Base-by-base conservation (phyloP, 2,888 invertebrate species). In the Calephelis perditalis region DNA sequence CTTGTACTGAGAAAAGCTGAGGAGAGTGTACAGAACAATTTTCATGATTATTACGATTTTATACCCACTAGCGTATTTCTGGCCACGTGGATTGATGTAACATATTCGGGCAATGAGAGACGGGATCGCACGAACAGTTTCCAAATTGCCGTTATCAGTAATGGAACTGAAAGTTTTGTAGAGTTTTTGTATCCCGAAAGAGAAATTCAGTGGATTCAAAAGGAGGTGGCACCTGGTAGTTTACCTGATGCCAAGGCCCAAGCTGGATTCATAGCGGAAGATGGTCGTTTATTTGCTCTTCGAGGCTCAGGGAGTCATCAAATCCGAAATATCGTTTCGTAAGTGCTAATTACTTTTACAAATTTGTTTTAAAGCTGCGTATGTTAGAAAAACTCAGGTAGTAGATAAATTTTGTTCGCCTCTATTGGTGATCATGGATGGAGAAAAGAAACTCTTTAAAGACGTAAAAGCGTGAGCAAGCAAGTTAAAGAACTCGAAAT, bases 291-390 rank as follows among this genome's bases (percentile, higher is more conserved):
- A 61, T 94, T 93, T 73, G 92, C 93, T 3, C 89, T 99, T 26
- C 94, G 95, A 63, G 97, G 97, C 60, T 98, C 98, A 11, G 99
- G 98, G 54, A 96, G 96, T n/a, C 96, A 97, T 78, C 96, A 96
- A 83, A 94, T 96, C 67, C 91, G 93, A 70, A 94, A 95, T 78
- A 91, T 97, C 66, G 93, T 95, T 83, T 95, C 93, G 97, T 97
- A 91, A 86, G 83, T 80, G 65, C 54, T 36, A 56, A 43, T 40
- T 43, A 11, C 12, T 56, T 37, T 37, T 40, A 10, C 43, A 56
- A 56, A 9, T 56, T 56, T 26, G 26, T 26, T 26, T 26, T 4
- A 26, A 26, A 26, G 26, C 26, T 26, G 26, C 26, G 26, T 26
- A 26, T 26, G 26, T 26, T 26, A 26, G 26, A 26, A 26, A 26